Base-by-base conservation (phyloP, 2,113 vertebrate species). In the Herpetotheres cachinnans region DNA sequence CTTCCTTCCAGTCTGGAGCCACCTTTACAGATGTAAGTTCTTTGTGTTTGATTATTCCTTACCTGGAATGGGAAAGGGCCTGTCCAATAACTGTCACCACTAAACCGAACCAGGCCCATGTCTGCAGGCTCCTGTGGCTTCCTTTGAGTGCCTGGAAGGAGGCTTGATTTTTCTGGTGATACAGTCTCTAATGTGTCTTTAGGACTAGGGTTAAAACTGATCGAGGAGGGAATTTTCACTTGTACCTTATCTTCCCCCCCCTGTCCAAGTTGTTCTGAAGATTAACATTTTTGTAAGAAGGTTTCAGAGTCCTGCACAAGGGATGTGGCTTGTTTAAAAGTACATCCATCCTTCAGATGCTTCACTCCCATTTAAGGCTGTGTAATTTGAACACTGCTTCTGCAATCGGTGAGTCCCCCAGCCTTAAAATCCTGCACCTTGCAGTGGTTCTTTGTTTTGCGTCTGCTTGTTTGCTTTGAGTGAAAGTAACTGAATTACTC, bases 11-110 rank as follows among this genome's bases (percentile, higher is more conserved):
- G 98, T 99, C 91, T 99, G 99, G 99, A 99, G 86, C 94, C 99
- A 99, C 97, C 98, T 99, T 38, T 99, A 99, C 98, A 98, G 99
- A 98, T 99, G 99, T 99, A 97, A 99, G 99, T 98, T 62, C 49
- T 66, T 69, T 36, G 36, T 81, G 24, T 54, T 84, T 72, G 32
- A 6, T 92, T 63, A 32, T 88, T 83, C 42, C 55, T 70, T 66
- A 16, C 47, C n/a, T 55, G n/a, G 27, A 74, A 70, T n/a, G n/a
- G 32, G 63, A 76, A 84, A 77, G 38, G 36, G 29, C 40, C 63
- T 92, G 42, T 15, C n/a, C 61, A 26, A 16, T 74, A 59, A 44
- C 5, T 78, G 40, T 67, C 62, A 42, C n/a, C 40, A 17, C 54
- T 49, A 63, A 82, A 32, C 46, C 49, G 73, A 74, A 52, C 24